phyloP scores from a whole-genome alignment of 2,113 vertebrate genomes.

The Dasyprocta punctata region DNA sequence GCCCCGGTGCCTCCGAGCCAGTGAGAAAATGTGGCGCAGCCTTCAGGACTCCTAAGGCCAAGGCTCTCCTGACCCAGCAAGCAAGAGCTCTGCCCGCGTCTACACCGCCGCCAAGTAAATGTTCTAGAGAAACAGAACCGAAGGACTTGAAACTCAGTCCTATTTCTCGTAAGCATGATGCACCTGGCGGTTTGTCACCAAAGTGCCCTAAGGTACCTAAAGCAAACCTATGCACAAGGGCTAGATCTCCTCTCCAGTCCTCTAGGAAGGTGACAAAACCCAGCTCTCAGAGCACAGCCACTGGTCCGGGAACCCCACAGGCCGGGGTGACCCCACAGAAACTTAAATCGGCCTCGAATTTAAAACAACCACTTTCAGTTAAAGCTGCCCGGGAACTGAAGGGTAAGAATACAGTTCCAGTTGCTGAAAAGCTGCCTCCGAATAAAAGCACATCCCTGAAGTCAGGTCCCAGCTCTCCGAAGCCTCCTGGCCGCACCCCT shows the following conservation, averaged over 20 bases:
- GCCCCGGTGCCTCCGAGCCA: slow-evolving; percentile 83
- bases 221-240: slow-evolving; percentile 19
- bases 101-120: slow-evolving; percentile 55
- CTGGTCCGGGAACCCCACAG: background rate
- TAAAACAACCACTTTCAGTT: slow-evolving; percentile 73
- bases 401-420: slow-evolving; percentile 61
- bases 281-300: slow-evolving; percentile 52
- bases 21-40: slow-evolving; percentile 88
- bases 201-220: slow-evolving; percentile 10
- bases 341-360: slow-evolving; percentile 55
- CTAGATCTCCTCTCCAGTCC: slow-evolving; percentile 76
- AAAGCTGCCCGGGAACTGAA: slow-evolving; percentile 68
- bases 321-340: slow-evolving; percentile 57
- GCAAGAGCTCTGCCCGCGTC: background rate
- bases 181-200: background rate
- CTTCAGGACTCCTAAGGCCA: slow-evolving; percentile 77
- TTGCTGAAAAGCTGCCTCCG: slow-evolving; percentile 68
- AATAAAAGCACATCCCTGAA: slow-evolving; percentile 31
- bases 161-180: slow-evolving; percentile 55
- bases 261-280: slow-evolving; percentile 70
- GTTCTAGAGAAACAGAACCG: slow-evolving; percentile 49
- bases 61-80: slow-evolving; percentile 42
- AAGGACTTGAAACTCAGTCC: slow-evolving; percentile 65
- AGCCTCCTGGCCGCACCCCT: slow-evolving; percentile 79
- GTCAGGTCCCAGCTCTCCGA: slow-evolving; percentile 71